Evolutionary conservation across 2,113 vertebrate genomes (phyloP), one percentile per base, ranked within the genome.

Genomic region (Chiloscyllium plagiosum): DNA sequence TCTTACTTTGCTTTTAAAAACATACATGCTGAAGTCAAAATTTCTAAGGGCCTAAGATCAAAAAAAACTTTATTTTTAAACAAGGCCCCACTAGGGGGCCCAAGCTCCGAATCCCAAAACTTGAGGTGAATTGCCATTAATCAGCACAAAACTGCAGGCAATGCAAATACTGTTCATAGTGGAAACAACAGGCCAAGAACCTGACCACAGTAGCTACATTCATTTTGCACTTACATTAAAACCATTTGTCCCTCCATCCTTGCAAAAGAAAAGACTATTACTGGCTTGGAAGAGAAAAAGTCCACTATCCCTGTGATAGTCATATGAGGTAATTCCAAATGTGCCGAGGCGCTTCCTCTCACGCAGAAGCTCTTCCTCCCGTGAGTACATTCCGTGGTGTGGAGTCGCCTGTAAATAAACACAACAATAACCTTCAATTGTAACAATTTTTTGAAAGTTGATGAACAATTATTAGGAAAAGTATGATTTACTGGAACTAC

Each of bases 251-350:
- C 98, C 98, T 0, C 99, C 99, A 0, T 99, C 99, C 20, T 98
- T 98, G 96, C 99, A 99, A 96, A 99, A 99, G 96, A 99, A 99
- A 96, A 99, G 98, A 97, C 99, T 99, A 96, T 99, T 99, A 98
- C 98, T 99, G 97, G 99, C 99, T 98, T 99, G 99, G 97, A 99
- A 99, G 70, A 99, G 99, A 98, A 99, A 99, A 26, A 99, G 98
- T 96, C 99, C 99, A 0, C 98, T 99, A 96, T 98, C 98, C 0
- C 98, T 97, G 96, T 99, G 99, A 97, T 99, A 99, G 97, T 99
- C 99, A 0, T 99, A 99, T 0, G 99, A 99, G 0, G 99, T 99
- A 97, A 99, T 99, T 26, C 99, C 99, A 12, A 99, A 99, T 13
- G 99, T 99, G 0, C 99, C 99, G 0, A 99, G 97, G 2, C 99